Conservation (phyloP, 2,888 invertebrate species). For the Polietes domitor region DNA sequence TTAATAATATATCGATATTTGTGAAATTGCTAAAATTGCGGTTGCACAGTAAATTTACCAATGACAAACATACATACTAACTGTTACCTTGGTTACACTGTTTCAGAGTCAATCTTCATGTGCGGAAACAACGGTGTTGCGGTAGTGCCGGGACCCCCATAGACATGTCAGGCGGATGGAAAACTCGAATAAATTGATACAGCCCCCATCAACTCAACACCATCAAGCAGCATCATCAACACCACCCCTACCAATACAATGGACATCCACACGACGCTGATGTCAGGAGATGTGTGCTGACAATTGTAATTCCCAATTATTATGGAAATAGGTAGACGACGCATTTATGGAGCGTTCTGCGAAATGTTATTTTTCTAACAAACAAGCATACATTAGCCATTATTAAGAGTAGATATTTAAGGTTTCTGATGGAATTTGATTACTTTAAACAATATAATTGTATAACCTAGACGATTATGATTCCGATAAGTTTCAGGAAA, state of each 20-base stretch:
- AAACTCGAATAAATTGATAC: constrained; percentile 57
- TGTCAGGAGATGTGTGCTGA: neutral
- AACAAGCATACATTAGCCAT: neutral
- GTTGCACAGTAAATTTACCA: too few relatives aligned
- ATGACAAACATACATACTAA: too few relatives aligned
- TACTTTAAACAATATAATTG: neutral
- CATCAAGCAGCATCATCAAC: neutral
- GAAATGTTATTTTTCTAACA: neutral
- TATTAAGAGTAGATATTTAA: neutral
- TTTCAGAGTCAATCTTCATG: constrained; percentile 79
- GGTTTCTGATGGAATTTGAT: constrained; percentile 32
- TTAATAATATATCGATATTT: neutral
- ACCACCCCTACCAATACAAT: neutral
- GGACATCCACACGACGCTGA: neutral
- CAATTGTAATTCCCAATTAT: constrained; percentile 8
- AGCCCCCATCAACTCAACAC: neutral
- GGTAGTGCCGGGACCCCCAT: constrained; percentile 75
- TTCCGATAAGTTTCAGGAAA: too few relatives aligned
- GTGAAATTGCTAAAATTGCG: too few relatives aligned
- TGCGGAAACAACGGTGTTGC: constrained; percentile 80
- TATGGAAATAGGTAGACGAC: neutral
- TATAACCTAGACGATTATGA: too few relatives aligned
- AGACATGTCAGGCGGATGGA: constrained; percentile 42
- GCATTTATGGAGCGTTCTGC: neutral
- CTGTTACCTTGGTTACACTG: neutral